Evolutionary conservation across 2,888 invertebrate genomes (phyloP).

Genomic region (Chironomus riparius): DNA sequence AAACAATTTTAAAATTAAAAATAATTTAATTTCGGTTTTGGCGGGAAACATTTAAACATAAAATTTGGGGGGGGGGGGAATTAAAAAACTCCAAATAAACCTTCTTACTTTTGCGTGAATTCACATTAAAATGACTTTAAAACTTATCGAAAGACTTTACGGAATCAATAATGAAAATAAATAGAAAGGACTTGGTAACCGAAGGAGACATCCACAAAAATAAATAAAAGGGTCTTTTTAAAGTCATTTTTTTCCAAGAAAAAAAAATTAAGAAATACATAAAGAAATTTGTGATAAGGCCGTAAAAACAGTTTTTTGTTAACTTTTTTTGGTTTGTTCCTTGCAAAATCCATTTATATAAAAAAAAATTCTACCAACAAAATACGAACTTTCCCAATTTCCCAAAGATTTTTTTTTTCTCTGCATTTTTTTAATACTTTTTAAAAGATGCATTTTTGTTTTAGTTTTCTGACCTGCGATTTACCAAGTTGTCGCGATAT

Average conservation of each 20-base stretch:
- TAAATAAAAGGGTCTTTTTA: no score
- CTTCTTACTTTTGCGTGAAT: no score
- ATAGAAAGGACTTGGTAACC: no score
- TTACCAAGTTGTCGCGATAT: constrained; percentile 96
- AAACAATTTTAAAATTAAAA: not conserved
- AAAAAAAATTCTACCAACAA: not conserved
- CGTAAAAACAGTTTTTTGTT: no score
- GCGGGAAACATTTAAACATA: not conserved
- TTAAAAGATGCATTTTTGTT: not conserved
- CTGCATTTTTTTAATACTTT: not conserved
- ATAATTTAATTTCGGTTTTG: not conserved
- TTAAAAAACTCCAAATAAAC: no score
- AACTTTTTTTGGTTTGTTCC: not conserved
- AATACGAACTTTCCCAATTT: not conserved
- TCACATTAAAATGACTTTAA: no score
- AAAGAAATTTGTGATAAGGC: not conserved
- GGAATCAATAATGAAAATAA: no score
- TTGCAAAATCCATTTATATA: not conserved
- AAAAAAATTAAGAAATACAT: no score
- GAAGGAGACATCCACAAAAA: no score
- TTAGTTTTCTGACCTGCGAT: constrained; percentile 69
- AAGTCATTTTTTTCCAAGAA: no score
- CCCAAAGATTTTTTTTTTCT: not conserved
- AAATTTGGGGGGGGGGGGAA: not conserved
- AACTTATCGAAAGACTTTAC: no score